These are phyloP conservation scores for Drosophila melanogaster DNA, from an alignment of 1,140 invertebrate genomes.

Conservation along the genomic window Release_6_plus_ISO1_MT NC_004354.4:9328001-9328500, in stretches of 20 bases:
- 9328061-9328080: conserved; percentile 93
- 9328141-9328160: conserved; percentile 88
- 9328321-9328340: background rate
- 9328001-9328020: conserved; percentile 46
- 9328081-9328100: conserved; percentile 88
- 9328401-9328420: conserved; percentile 73
- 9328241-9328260: conserved; percentile 39
- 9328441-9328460: conserved; percentile 77
- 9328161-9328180: conserved; percentile 93
- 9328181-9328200: conserved; percentile 91
- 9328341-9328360: conserved; percentile 62
- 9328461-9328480: conserved; percentile 86
- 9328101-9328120: conserved; percentile 86
- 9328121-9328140: conserved; percentile 85
- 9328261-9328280: conserved; percentile 53
- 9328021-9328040: conserved; percentile 90
- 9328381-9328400: conserved; percentile 71
- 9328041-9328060: conserved; percentile 92
- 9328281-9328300: conserved; percentile 33
- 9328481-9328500: conserved; percentile 81
- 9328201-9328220: conserved; percentile 71
- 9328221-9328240: conserved; percentile 53
- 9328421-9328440: conserved; percentile 76
- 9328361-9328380: conserved; percentile 79
- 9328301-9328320: background rate